These are phyloP conservation scores for Halocynthia roretzi DNA, from an alignment of 23 tunicate genomes.

Conservation along the genomic window DNA sequence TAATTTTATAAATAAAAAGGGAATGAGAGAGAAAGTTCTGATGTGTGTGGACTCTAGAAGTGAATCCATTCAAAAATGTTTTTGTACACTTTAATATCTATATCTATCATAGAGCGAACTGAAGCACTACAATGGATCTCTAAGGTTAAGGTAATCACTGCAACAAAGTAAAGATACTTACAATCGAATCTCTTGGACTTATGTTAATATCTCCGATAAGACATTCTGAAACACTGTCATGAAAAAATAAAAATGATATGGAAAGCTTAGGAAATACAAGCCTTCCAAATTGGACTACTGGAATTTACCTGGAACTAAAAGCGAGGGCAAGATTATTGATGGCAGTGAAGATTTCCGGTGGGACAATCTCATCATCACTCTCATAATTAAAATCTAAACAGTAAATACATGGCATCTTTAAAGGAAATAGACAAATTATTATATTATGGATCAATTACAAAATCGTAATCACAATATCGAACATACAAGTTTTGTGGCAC, in stretches of 20 bases:
- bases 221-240: slow-evolving; percentile 81
- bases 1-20: too few species aligned
- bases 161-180: slow-evolving; percentile 18
- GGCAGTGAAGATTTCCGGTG: slow-evolving; percentile 79
- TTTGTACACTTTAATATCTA: too few species aligned
- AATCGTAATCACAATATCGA: not conserved
- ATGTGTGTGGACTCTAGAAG: too few species aligned
- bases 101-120: too few species aligned
- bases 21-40: too few species aligned
- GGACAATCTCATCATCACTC: slow-evolving; percentile 29
- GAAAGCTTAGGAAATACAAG: not conserved
- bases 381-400: slow-evolving; percentile 68
- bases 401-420: not conserved
- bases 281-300: not conserved
- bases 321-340: slow-evolving; percentile 85
- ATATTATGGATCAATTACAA: not conserved
- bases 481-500: not conserved
- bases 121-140: too few species aligned
- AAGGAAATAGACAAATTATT: slow-evolving; percentile 1
- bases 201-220: slow-evolving; percentile 69
- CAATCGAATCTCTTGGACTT: slow-evolving; percentile 45
- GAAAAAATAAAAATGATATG: not conserved
- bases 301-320: slow-evolving; percentile 71
- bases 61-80: too few species aligned
- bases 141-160: too few species aligned